Conservation (phyloP, 2,888 invertebrate species). For the Epirrhoe alternata region DNA sequence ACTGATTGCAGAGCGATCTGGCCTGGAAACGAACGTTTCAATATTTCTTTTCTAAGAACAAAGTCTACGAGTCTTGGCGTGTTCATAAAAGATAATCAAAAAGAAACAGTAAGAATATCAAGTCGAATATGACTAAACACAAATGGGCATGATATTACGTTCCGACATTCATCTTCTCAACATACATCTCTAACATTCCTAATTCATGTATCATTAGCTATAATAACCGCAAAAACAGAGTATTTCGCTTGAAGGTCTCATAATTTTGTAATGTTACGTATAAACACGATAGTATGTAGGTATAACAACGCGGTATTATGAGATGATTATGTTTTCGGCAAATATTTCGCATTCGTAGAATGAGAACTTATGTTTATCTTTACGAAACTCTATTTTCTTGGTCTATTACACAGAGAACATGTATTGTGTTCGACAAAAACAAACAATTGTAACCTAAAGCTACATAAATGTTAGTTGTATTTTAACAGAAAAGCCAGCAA, state of each 20-base stretch:
- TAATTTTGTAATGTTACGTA: conserved; percentile 14
- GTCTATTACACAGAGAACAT: background rate
- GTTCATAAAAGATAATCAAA: background rate
- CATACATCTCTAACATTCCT: conserved; percentile 8
- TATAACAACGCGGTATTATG: conserved; percentile 19
- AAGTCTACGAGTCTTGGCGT: too few relatives aligned
- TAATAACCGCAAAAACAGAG: conserved; percentile 12
- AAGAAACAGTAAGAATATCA: background rate
- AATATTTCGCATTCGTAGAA: conserved; percentile 3
- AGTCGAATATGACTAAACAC: background rate
- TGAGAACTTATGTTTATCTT: background rate
- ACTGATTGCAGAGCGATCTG: background rate
- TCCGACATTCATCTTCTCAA: conserved; percentile 1
- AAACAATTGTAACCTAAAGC: conserved; percentile 11
- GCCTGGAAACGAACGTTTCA: background rate
- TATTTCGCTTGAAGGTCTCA: conserved; percentile 12
- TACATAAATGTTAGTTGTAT: background rate
- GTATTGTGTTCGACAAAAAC: background rate
- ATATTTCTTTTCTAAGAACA: background rate
- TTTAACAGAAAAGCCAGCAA: conserved; percentile 5
- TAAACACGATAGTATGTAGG: background rate
- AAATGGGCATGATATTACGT: conserved; percentile 9
- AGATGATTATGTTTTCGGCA: background rate
- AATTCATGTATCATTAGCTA: conserved; percentile 20
- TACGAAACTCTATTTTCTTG: background rate